phyloP scores from a whole-genome alignment of 2,113 vertebrate genomes.

The Uria lomvia region DNA sequence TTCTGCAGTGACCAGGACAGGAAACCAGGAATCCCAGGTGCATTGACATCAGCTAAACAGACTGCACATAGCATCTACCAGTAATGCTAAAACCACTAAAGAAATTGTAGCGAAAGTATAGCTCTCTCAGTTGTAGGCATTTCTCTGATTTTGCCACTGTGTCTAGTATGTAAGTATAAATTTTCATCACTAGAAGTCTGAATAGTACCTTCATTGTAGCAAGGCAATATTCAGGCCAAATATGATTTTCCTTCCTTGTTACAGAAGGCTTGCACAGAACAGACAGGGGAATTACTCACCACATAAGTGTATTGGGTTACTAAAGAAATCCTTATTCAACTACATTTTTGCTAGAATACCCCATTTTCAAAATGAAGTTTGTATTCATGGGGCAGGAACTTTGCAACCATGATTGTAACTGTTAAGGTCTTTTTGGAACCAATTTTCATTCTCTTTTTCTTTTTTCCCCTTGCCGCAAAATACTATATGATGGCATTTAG shows the following conservation, averaged over 20 bases:
- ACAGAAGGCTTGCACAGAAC: neutral
- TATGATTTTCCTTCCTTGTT: neutral
- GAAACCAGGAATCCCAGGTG: neutral
- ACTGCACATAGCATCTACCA: neutral
- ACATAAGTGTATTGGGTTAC: neutral
- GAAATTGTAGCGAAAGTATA: neutral
- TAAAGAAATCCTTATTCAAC: neutral
- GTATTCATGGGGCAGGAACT: neutral
- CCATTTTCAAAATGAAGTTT: neutral
- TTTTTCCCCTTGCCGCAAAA: neutral
- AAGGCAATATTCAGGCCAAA: neutral
- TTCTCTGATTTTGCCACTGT: neutral
- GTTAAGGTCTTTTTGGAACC: neutral
- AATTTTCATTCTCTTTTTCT: neutral
- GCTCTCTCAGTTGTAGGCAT: neutral
- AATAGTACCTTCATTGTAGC: neutral
- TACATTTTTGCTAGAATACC: neutral
- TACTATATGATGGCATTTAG: neutral
- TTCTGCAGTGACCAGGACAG: neutral
- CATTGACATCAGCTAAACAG: neutral
- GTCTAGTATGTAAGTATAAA: neutral
- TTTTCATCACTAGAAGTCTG: neutral
- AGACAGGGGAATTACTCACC: neutral
- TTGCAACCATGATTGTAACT: neutral
- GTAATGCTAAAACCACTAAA: neutral